phyloP scores from a whole-genome alignment of 2,113 vertebrate genomes.

The Sceloporus undulatus region DNA sequence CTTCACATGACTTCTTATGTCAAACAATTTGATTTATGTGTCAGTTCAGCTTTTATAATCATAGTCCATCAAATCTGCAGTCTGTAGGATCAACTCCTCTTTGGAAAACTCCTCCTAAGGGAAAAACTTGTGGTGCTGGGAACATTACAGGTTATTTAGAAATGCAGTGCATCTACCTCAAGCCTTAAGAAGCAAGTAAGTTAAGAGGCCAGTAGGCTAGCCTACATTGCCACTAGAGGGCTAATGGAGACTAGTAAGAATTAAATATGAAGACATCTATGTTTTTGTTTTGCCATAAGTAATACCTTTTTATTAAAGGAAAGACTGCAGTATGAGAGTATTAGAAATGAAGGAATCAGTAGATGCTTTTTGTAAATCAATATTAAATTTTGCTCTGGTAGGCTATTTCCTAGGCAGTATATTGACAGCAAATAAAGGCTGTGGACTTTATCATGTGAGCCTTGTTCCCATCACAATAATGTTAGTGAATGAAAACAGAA shows the following conservation, averaged over 20 bases:
- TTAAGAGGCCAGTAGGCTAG: background rate
- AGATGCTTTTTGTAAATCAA: conserved; percentile 10
- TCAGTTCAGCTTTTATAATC: conserved; percentile 70
- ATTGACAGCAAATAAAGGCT: background rate
- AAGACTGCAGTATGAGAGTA: background rate
- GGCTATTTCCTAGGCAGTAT: background rate
- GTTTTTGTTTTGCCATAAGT: conserved; percentile 20
- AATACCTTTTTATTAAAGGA: background rate
- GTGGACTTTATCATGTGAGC: background rate
- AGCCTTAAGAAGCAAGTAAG: conserved; percentile 28
- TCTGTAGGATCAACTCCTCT: conserved; percentile 31
- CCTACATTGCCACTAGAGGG: background rate
- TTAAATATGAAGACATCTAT: background rate
- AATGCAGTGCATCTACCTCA: conserved; percentile 37
- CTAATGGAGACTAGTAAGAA: background rate
- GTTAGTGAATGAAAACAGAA: too few species aligned
- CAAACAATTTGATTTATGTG: conserved; percentile 65
- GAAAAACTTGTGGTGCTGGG: conserved; percentile 30
- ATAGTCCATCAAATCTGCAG: conserved; percentile 59
- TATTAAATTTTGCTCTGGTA: conserved; percentile 21
- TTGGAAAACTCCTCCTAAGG: conserved; percentile 34
- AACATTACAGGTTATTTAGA: conserved; percentile 53
- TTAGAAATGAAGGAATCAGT: background rate
- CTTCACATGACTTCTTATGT: conserved; percentile 74
- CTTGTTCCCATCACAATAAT: background rate